A percentile compares a stretch with the other conserved stretches of the same genome.
These are phyloP conservation scores for Dermochelys coriacea DNA, from an alignment of 2,797 vertebrate species.

Conservation along the genomic window DNA sequence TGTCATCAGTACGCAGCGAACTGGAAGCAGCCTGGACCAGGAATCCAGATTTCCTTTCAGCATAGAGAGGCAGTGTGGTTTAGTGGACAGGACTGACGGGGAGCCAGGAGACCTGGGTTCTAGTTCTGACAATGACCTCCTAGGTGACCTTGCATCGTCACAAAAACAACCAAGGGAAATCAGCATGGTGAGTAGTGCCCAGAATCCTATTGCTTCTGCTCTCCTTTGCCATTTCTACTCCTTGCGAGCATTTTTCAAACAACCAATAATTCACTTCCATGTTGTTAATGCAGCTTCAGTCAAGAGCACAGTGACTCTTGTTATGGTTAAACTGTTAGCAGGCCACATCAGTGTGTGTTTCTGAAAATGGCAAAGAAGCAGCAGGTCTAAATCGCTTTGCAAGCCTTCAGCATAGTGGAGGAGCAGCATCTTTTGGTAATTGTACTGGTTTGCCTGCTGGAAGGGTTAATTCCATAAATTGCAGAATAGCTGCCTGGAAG, in stretches of 20 bases:
- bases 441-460: not conserved
- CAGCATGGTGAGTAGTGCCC: not conserved
- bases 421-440: not conserved
- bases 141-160: not conserved
- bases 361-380: rapidly evolving
- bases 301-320: not conserved
- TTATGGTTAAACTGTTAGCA: rapidly evolving
- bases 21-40: not conserved
- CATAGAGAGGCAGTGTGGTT: not conserved
- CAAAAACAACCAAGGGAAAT: constrained; percentile 28
- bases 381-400: not conserved
- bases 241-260: constrained; percentile 29
- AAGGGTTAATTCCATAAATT: constrained; percentile 32
- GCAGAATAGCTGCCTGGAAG: not conserved
- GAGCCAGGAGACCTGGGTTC: not conserved
- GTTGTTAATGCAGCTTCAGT: not conserved
- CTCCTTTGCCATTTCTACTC: not conserved
- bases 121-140: not conserved
- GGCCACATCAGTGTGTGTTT: not conserved
- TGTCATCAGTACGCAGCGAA: not conserved
- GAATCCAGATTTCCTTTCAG: not conserved
- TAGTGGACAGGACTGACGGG: not conserved
- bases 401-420: not conserved
- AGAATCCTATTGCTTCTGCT: constrained; percentile 31
- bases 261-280: not conserved